Conservation (phyloP, 2,113 vertebrate species). For the Montifringilla adamsi region DNA sequence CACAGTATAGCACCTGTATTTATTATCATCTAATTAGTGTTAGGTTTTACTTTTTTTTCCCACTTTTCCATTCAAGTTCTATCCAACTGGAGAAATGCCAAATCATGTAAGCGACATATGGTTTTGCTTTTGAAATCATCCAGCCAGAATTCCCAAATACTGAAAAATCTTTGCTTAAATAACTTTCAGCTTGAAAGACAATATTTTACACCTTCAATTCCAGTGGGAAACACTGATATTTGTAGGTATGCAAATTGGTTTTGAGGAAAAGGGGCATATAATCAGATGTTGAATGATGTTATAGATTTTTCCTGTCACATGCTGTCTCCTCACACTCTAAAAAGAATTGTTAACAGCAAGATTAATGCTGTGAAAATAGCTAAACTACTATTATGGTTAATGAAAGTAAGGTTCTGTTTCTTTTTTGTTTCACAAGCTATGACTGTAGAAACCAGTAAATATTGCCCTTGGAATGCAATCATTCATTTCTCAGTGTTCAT, state of each 20-base stretch:
- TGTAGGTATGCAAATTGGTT: constrained; percentile 34
- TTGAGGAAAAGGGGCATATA: constrained; percentile 9
- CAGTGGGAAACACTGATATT: constrained; percentile 31
- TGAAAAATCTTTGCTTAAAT: constrained; percentile 64
- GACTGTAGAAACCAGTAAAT: neutral
- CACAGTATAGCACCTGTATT: constrained; percentile 55
- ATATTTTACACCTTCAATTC: constrained; percentile 65
- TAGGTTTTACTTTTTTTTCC: neutral
- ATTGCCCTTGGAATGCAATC: neutral
- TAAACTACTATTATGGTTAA: neutral
- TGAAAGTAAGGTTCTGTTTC: neutral
- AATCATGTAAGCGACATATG: constrained; percentile 67
- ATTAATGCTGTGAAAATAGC: constrained; percentile 30
- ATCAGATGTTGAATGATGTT: constrained; percentile 46
- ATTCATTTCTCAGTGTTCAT: neutral
- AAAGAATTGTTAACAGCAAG: constrained; percentile 34
- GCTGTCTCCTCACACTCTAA: neutral
- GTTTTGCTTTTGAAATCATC: constrained; percentile 65
- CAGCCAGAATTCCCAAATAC: constrained; percentile 60
- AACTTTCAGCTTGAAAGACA: constrained; percentile 56
- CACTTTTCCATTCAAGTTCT: constrained; percentile 44
- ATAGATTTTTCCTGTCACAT: constrained; percentile 37
- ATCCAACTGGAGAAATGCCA: constrained; percentile 66
- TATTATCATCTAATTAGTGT: constrained; percentile 69
- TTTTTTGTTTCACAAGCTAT: neutral